Evolutionary conservation across 2,888 invertebrate genomes (phyloP).

Genomic region (Drosophila imparisetae): DNA sequence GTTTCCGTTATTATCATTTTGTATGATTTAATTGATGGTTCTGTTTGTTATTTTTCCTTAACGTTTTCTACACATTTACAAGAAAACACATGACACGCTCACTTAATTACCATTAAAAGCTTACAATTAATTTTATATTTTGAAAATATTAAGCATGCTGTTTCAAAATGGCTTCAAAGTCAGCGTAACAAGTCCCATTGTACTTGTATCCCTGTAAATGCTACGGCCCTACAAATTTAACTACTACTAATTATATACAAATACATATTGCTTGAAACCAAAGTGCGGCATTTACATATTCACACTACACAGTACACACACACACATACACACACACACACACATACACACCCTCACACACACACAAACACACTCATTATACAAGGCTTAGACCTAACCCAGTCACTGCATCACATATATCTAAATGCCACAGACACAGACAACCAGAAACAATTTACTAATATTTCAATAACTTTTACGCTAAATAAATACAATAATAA

Average conservation of each 20-base stretch:
- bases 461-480: constrained; percentile 46
- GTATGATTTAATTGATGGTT: constrained; percentile 17
- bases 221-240: constrained; percentile 60
- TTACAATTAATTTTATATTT: constrained; percentile 51
- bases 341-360: constrained; percentile 17
- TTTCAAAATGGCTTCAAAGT: constrained; percentile 70
- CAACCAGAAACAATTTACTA: constrained; percentile 44
- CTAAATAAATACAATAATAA: constrained; percentile 56
- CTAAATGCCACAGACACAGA: constrained; percentile 40
- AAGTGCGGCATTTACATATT: constrained; percentile 53
- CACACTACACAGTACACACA: constrained; percentile 22
- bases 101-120: constrained; percentile 68
- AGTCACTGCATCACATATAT: constrained; percentile 49
- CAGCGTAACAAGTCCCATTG: constrained; percentile 71
- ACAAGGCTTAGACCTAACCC: constrained; percentile 36
- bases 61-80: constrained; percentile 66
- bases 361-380: constrained; percentile 25
- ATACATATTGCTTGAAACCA: constrained; percentile 63
- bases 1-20: constrained; percentile 30
- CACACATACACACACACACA: constrained; percentile 15
- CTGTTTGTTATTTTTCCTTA: constrained; percentile 15
- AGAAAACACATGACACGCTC: constrained; percentile 75
- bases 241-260: constrained; percentile 34
- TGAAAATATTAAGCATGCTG: constrained; percentile 73
- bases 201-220: constrained; percentile 74